Percentiles rank a stretch among this genome's conserved stretches.
phyloP scores from a whole-genome alignment of 2,888 invertebrate genomes.

The Phyllotreta striolata region DNA sequence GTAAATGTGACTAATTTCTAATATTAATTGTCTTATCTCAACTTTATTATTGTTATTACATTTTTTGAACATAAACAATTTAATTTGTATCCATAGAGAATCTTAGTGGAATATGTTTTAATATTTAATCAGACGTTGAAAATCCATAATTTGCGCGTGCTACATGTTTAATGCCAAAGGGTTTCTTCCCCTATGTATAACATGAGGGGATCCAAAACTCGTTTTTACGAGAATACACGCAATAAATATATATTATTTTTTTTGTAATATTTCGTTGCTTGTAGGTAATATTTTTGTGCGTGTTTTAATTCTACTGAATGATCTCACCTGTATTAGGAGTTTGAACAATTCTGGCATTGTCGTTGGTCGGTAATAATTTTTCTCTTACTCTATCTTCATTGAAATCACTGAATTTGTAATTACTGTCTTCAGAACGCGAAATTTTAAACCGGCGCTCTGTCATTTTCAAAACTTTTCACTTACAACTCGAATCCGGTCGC shows the following conservation, averaged over 20 bases:
- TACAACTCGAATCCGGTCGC: slow-evolving; percentile 18
- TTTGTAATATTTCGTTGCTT: neutral
- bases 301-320: slow-evolving; percentile 3
- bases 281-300: neutral
- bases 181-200: slow-evolving; percentile 2
- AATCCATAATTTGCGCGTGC: slow-evolving; percentile 15
- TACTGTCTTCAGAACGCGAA: slow-evolving; percentile 67
- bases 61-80: neutral
- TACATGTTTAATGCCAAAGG: slow-evolving; percentile 7
- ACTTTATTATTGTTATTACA: no score
- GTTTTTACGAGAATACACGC: neutral
- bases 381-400: slow-evolving; percentile 51
- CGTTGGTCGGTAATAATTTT: slow-evolving; percentile 49
- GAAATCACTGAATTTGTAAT: slow-evolving; percentile 62
- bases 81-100: neutral
- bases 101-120: slow-evolving; percentile 1
- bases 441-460: slow-evolving; percentile 68
- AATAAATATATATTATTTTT: no score
- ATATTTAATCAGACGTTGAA: neutral
- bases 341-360: slow-evolving; percentile 34
- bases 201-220: slow-evolving; percentile 4
- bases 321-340: slow-evolving; percentile 38
- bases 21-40: no score
- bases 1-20: no score
- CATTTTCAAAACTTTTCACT: slow-evolving; percentile 58